Percentiles rank a stretch among this genome's conserved stretches.
Evolutionary conservation across 2,888 invertebrate genomes (phyloP).

Genomic region (Chymomyza amoena): DNA sequence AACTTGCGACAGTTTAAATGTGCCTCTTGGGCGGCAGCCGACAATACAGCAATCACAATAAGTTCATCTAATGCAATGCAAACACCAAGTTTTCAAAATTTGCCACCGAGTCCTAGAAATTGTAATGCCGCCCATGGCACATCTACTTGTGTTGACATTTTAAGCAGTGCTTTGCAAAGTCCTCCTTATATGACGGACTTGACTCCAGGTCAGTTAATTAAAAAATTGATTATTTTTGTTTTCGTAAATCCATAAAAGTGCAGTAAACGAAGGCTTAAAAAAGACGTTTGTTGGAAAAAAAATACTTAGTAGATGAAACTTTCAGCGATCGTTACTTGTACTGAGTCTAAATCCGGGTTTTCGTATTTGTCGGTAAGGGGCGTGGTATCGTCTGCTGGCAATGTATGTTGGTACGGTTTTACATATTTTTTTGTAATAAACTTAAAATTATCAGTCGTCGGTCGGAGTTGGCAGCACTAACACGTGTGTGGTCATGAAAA

Average conservation of each 20-base stretch:
- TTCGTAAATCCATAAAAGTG: background rate
- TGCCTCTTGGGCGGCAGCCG: conserved; percentile 85
- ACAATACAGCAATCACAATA: conserved; percentile 46
- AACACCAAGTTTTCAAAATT: background rate
- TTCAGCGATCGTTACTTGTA: too few species aligned
- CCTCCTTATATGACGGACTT: conserved; percentile 79
- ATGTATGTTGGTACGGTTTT: too few species aligned
- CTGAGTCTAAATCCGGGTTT: too few species aligned
- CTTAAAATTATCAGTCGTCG: too few species aligned
- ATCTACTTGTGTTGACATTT: conserved; percentile 37
- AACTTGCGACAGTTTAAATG: conserved; percentile 84
- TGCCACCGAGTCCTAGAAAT: conserved; percentile 6
- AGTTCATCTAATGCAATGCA: conserved; percentile 2
- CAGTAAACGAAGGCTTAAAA: too few species aligned
- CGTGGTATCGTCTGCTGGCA: too few species aligned
- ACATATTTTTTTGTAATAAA: too few species aligned
- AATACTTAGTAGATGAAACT: too few species aligned
- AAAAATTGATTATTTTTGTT: conserved; percentile 4
- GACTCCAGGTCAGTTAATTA: conserved; percentile 80
- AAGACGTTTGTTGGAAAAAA: too few species aligned
- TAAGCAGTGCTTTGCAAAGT: conserved; percentile 71
- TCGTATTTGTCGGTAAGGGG: too few species aligned
- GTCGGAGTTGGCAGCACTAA: too few species aligned
- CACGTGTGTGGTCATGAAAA: too few species aligned
- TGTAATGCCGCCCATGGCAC: background rate